These are phyloP conservation scores for Gonocerus acuteangulatus DNA, from an alignment of 2,888 invertebrate species.

Conservation along the genomic window DNA sequence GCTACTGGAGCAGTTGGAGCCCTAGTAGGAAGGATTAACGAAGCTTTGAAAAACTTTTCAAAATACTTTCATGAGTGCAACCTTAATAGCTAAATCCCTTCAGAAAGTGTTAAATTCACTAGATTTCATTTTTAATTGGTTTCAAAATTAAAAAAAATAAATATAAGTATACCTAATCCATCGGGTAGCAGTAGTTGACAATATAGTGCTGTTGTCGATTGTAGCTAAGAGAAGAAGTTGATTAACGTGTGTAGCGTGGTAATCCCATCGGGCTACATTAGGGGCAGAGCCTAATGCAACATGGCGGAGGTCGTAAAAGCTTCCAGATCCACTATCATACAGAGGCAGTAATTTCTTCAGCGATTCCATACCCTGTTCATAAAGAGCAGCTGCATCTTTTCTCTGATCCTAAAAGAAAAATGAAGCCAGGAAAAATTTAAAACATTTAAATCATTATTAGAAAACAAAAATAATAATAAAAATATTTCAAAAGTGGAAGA, in stretches of 20 bases:
- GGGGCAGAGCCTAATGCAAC: slow-evolving; percentile 81
- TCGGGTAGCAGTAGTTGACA: slow-evolving; percentile 74
- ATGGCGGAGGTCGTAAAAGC: slow-evolving; percentile 89
- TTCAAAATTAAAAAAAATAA: neutral
- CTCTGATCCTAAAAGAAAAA: slow-evolving; percentile 49
- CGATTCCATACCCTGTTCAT: slow-evolving; percentile 75
- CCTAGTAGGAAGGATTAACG: no score
- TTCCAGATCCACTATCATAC: slow-evolving; percentile 88
- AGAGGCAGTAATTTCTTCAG: slow-evolving; percentile 79
- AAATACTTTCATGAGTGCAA: no score
- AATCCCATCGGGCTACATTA: slow-evolving; percentile 96
- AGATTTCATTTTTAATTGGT: no score
- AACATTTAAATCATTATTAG: neutral
- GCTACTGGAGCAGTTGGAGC: no score
- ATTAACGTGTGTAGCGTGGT: slow-evolving; percentile 96
- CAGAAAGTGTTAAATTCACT: no score
- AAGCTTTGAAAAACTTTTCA: no score
- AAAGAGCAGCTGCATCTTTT: slow-evolving; percentile 66
- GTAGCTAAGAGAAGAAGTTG: slow-evolving; percentile 82
- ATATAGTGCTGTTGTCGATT: slow-evolving; percentile 72
- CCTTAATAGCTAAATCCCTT: no score
- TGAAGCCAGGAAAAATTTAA: neutral
- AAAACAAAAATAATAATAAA: no score
- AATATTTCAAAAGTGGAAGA: no score
- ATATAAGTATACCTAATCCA: slow-evolving; percentile 58